phyloP scores from a whole-genome alignment of 1,140 invertebrate species.

The Ceratina japonica region DNA sequence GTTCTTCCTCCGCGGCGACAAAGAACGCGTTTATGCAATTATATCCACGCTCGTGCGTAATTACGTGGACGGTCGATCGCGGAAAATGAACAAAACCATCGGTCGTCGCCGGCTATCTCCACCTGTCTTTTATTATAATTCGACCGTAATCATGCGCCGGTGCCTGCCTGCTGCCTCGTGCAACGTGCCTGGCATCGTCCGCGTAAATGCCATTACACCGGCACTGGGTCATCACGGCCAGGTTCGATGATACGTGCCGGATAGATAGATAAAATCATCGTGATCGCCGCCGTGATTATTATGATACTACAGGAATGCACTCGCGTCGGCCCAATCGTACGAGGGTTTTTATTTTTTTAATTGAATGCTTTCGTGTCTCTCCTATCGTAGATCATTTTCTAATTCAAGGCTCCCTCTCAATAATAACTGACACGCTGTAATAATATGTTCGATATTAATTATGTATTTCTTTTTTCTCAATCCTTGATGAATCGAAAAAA shows the following conservation, averaged over 20 bases:
- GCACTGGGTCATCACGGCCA: constrained; percentile 4
- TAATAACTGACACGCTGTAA: no score
- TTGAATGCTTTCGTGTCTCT: no score
- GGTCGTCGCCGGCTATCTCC: not conserved
- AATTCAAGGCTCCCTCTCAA: no score
- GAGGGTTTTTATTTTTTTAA: not conserved
- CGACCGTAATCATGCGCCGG: constrained; percentile 1
- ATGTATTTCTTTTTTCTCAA: no score
- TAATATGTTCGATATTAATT: no score
- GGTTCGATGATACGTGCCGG: not conserved
- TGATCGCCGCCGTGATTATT: not conserved
- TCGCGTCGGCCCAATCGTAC: not conserved
- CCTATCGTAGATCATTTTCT: no score
- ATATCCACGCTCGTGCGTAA: constrained; percentile 24
- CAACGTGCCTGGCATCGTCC: no score
- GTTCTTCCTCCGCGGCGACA: not conserved
- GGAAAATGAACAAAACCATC: constrained; percentile 17
- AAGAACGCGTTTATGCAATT: constrained; percentile 26
- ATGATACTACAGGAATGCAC: not conserved
- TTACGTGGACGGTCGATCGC: constrained; percentile 9
- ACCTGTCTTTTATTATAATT: constrained; percentile 16
- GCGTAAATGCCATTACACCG: not conserved
- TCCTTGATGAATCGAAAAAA: no score
- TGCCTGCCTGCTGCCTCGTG: no score
- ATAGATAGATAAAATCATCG: constrained; percentile 3